Conservation (phyloP, 2,888 invertebrate genomes). For the Pseudeuparius sepicola region DNA sequence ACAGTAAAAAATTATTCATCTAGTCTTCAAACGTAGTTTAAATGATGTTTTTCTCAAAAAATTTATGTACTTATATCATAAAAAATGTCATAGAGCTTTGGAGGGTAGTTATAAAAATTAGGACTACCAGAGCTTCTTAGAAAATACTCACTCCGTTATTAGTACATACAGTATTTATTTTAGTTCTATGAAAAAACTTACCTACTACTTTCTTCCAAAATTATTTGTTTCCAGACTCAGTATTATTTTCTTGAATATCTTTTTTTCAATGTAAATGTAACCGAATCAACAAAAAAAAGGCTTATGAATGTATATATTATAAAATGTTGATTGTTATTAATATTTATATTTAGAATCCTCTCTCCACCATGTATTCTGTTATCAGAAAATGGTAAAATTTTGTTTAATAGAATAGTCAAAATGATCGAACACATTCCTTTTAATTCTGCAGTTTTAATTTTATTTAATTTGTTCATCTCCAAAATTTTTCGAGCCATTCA, state of each 20-base stretch:
- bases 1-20: slow-evolving; percentile 1
- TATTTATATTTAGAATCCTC: slow-evolving; percentile 16
- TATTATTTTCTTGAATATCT: no score
- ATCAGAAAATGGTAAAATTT: no score
- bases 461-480: slow-evolving; percentile 17
- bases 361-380: not conserved
- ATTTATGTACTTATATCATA: not conserved
- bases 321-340: slow-evolving; percentile 23
- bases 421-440: no score
- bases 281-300: slow-evolving; percentile 10
- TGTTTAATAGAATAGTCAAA: no score
- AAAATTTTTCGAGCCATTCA: no score
- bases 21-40: slow-evolving; percentile 1
- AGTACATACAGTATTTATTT: no score
- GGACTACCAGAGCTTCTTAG: not conserved
- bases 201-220: no score
- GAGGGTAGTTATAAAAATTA: no score
- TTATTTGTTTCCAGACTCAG: no score
- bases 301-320: slow-evolving; percentile 26
- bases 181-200: no score
- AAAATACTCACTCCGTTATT: slow-evolving; percentile 1
- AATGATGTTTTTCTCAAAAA: not conserved
- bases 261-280: no score
- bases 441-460: slow-evolving; percentile 15
- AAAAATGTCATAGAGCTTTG: not conserved